Evolutionary conservation across 2,113 vertebrate species (phyloP), one percentile per base, ranked within the genome.

Genomic region (Cochlearius cochlearius): DNA sequence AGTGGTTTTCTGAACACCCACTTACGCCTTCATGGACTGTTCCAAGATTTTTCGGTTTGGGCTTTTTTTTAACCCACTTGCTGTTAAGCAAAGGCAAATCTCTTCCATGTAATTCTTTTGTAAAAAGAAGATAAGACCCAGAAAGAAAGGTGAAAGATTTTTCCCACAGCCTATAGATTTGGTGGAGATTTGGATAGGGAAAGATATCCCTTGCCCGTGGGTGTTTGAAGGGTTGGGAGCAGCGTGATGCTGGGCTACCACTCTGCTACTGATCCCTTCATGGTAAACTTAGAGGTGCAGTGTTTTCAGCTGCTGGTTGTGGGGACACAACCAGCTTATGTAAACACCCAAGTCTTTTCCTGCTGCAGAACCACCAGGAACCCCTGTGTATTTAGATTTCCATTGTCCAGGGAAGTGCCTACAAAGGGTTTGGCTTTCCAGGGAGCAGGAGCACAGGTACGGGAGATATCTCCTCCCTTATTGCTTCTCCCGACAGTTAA

Each of bases 41-140:
- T 74, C 25, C 3, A 69, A 63, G 7, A 4, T 5, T 4, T 21
- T 39, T 11, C 10, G 1, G 2, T 2, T 38, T 53, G 7, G 6
- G 11, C 30, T 55, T 21, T 14, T 32, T 59, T 75, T 30, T 5
- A 82, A 66, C 9, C 59, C 14, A 23, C 11, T 55, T 78, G 15
- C 11, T 30, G 3, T 76, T 66, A 49, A 72, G 5, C 13, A 49
- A 90, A 8, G 15, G 3, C 3, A 60, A 47, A 56, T 39, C 5
- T 49, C 80, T 62, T n/a, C n/a, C 9, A 20, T 2, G 0, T 6
- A 32, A 55, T 69, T 64, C 0, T 64, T 86, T 47, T 73, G 3
- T 32, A n/a, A 58, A 60, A 59, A 5, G 13, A 93, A 59, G 2
- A 29, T 16, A 93, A 71, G 58, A 53, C 17, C 4, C 41, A 39